A percentile compares a stretch with the other conserved stretches of the same genome.
These are phyloP conservation scores for Syngnathus typhle DNA, from an alignment of 2,113 vertebrate species.

Conservation along the genomic window DNA sequence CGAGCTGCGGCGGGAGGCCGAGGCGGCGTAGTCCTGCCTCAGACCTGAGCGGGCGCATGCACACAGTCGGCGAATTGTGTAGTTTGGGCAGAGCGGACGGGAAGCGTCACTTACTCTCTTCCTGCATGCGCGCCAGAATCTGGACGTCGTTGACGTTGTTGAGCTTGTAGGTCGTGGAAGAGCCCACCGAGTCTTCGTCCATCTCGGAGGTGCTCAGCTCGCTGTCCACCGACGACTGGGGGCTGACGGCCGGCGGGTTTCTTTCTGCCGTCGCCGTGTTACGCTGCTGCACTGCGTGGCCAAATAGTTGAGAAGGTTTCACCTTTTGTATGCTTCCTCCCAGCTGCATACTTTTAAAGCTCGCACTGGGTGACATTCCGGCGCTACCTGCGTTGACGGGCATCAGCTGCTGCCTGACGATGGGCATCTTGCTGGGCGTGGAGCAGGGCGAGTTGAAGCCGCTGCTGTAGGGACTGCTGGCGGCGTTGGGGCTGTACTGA, in stretches of 20 bases:
- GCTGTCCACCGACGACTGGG: slow-evolving; percentile 94
- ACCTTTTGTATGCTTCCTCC: too few relatives aligned
- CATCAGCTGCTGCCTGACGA: slow-evolving; percentile 86
- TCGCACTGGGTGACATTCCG: background rate
- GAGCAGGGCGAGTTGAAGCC: slow-evolving; percentile 94
- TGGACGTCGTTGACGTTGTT: slow-evolving; percentile 98
- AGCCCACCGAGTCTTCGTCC: slow-evolving; percentile 97
- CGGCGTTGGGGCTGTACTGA: slow-evolving; percentile 80
- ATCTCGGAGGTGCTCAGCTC: slow-evolving; percentile 97
- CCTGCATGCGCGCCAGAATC: slow-evolving; percentile 97
- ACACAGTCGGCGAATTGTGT: background rate
- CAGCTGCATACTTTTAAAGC: too few relatives aligned
- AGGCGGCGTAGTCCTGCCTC: slow-evolving; percentile 92
- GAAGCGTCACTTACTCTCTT: slow-evolving; percentile 77
- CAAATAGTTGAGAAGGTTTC: slow-evolving; percentile 7
- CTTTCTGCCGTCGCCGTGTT: slow-evolving; percentile 76
- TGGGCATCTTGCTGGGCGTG: slow-evolving; percentile 83
- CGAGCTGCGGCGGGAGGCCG: slow-evolving; percentile 90
- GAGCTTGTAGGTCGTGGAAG: slow-evolving; percentile 87
- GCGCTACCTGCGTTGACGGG: slow-evolving; percentile 80
- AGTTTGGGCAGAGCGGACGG: background rate
- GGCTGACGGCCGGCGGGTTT: slow-evolving; percentile 83
- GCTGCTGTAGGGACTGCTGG: slow-evolving; percentile 89
- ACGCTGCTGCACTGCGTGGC: slow-evolving; percentile 77
- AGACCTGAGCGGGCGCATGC: slow-evolving; percentile 72